phyloP scores from a whole-genome alignment of 2,113 vertebrate species.

The Ibidorhyncha struthersii region DNA sequence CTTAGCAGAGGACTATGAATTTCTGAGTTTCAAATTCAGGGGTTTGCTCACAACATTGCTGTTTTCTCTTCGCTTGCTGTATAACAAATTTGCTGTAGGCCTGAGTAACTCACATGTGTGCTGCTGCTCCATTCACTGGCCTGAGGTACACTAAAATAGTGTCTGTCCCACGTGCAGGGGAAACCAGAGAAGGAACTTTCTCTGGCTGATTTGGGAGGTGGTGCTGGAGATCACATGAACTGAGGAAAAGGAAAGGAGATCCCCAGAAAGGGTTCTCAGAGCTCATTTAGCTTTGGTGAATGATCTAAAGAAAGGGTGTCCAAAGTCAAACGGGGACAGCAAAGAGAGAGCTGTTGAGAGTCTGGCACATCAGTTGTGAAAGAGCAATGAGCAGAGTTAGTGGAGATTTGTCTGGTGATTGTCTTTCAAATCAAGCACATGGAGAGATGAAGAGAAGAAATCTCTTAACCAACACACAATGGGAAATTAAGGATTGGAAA shows the following conservation, averaged over 20 bases:
- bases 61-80: neutral
- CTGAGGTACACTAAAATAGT: neutral
- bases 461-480: neutral
- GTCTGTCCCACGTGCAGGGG: neutral
- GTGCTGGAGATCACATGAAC: neutral
- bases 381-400: neutral
- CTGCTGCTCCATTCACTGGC: neutral
- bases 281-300: neutral
- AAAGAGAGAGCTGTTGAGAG: neutral
- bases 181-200: neutral
- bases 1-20: neutral
- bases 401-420: neutral
- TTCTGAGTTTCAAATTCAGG: neutral
- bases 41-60: neutral
- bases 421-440: neutral
- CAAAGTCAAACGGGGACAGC: neutral
- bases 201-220: neutral
- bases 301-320: neutral
- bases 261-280: neutral
- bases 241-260: neutral
- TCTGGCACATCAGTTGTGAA: neutral
- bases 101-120: neutral
- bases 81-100: neutral
- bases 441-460: neutral
- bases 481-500: neutral